Evolutionary conservation across 2,113 vertebrate species (phyloP), one percentile per base, ranked within the genome.

Genomic region (Tringa solitaria): DNA sequence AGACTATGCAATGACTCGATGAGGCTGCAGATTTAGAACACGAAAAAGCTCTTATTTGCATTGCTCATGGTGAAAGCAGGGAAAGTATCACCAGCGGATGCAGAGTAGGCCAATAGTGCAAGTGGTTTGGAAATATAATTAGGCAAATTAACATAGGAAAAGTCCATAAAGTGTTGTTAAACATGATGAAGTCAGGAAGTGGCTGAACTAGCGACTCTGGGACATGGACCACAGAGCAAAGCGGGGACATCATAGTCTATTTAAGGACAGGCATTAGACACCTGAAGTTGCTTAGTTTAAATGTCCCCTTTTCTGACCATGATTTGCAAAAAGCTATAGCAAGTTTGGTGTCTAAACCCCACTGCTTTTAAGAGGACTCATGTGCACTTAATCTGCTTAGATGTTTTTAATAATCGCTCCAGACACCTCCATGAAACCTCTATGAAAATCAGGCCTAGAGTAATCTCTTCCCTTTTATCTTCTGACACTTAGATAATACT

Each of bases 231-330:
- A 9, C 68, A 78, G 75, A 77, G 85, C 54, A 77, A 22, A 18
- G 16, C n/a, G 14, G 59, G 37, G 17, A n/a, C 56, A 41, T 46
- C 0, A 1, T 0, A 1, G 9, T 7, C 77, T 72, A 4, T 22
- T n/a, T 16, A 54, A 54, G 23, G 30, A 56, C 0, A 0, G n/a
- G 26, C 1, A 1, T 46, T 28, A 51, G 50, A 60, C 22, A 56
- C 51, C n/a, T 91, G 51, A 82, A 94, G 22, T 15, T 72, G 9
- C 26, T 87, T 26, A 8, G 23, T 43, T 77, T 46, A 60, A 75
- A 26, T n/a, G 13, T 45, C 15, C 33, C 23, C 4, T 65, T 84
- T 95, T 79, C 84, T 37, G 39, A 32, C 28, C 24, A 35, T 63
- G 48, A 84, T 82, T 82, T 94, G 19, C 48, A 82, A 64, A 95